Conservation (phyloP, 2,888 invertebrate species). For the Conchocele bisecta region DNA sequence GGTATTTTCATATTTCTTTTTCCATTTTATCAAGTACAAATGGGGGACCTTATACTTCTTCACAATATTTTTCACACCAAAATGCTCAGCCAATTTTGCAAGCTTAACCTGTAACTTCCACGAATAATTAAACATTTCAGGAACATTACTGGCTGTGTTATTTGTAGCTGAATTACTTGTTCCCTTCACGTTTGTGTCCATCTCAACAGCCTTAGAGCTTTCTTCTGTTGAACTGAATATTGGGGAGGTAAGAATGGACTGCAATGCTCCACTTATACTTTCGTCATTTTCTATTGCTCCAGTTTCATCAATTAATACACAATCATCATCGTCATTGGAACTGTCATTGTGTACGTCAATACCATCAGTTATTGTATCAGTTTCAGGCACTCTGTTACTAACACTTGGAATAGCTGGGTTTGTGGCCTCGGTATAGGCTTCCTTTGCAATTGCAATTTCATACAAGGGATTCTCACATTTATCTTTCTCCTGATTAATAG, state of each 20-base stretch:
- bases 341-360: neutral
- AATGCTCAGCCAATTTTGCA: neutral
- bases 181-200: no score
- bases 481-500: no score
- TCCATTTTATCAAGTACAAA: slow-evolving; percentile 19
- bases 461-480: no score
- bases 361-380: slow-evolving; percentile 3
- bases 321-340: neutral
- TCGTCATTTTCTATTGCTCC: neutral
- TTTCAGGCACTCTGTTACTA: no score
- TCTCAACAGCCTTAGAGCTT: no score
- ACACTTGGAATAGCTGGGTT: no score
- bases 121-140: slow-evolving; percentile 42
- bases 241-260: no score
- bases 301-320: neutral
- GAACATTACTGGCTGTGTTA: no score
- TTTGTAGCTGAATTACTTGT: no score
- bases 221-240: no score
- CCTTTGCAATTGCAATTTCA: no score
- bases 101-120: slow-evolving; percentile 15
- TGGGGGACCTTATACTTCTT: neutral
- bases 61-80: neutral
- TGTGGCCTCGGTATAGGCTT: no score
- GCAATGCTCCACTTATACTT: neutral
- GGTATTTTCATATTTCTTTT: slow-evolving; percentile 20